These are phyloP conservation scores for Hirtodrosophila histrioides DNA, from an alignment of 2,888 invertebrate genomes.

Conservation along the genomic window DNA sequence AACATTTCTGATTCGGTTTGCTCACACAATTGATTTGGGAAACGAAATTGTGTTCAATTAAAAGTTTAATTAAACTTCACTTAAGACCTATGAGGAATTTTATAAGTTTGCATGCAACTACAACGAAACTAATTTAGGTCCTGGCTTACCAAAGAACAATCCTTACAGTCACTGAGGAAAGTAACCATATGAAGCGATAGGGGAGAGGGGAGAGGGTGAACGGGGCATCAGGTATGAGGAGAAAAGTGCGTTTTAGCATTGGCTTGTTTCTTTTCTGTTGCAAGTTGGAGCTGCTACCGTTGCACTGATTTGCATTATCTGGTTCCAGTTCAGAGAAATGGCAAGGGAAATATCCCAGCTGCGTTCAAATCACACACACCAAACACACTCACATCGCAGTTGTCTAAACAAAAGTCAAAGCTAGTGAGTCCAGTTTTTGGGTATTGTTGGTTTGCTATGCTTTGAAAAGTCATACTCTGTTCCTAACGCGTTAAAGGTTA, in stretches of 20 bases:
- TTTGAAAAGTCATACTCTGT: not conserved
- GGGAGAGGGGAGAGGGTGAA: not conserved
- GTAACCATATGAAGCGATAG: conserved; percentile 3
- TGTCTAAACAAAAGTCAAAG: conserved; percentile 36
- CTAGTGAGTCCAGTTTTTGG: conserved; percentile 26
- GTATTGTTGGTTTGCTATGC: conserved; percentile 11
- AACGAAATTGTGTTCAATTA: too few species aligned
- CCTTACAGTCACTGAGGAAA: not conserved
- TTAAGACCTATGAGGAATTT: too few species aligned
- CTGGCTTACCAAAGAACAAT: conserved; percentile 1
- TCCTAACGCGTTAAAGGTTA: too few species aligned
- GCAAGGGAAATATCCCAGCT: conserved; percentile 4
- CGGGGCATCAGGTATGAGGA: not conserved
- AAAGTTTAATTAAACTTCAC: too few species aligned
- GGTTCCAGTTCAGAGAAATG: conserved; percentile 2
- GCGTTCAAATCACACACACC: conserved; percentile 8
- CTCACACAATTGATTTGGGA: too few species aligned
- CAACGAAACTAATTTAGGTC: conserved; percentile 5
- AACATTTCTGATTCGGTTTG: too few species aligned
- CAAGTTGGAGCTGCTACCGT: conserved; percentile 5
- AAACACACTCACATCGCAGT: conserved; percentile 2
- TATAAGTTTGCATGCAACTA: too few species aligned
- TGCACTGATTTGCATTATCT: conserved; percentile 15
- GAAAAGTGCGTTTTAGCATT: conserved; percentile 9
- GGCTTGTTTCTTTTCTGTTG: conserved; percentile 24